Evolutionary conservation across 2,113 vertebrate species (phyloP).

Genomic region (Leiothrix lutea): DNA sequence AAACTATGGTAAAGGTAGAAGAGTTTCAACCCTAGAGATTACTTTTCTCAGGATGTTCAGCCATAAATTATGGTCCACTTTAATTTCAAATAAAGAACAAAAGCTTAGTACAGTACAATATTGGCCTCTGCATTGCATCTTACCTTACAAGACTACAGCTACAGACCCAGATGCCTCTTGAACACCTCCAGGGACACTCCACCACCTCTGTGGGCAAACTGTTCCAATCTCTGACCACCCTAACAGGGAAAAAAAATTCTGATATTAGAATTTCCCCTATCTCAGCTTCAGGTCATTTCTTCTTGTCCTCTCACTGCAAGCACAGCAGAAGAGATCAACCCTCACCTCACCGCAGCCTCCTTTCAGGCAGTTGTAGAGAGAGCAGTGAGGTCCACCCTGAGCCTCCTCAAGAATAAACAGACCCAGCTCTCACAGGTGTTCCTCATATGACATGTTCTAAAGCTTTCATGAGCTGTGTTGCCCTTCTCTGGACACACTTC

Average conservation of each 20-base stretch:
- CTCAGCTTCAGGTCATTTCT: background rate
- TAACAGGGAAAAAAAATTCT: background rate
- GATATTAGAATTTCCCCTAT: background rate
- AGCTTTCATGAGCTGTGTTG: background rate
- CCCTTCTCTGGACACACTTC: background rate
- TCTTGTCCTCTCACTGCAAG: background rate
- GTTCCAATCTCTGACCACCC: background rate
- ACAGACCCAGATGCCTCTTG: background rate
- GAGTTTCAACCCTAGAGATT: background rate
- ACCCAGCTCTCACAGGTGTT: background rate
- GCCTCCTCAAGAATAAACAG: background rate
- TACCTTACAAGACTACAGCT: background rate
- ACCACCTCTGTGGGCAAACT: background rate
- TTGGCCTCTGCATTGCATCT: background rate
- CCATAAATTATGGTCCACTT: background rate
- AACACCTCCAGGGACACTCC: background rate
- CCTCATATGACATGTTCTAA: background rate
- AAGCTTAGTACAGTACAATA: background rate
- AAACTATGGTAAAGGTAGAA: background rate
- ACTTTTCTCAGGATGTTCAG: background rate
- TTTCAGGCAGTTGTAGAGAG: background rate
- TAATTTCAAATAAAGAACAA: background rate
- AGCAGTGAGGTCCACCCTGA: background rate
- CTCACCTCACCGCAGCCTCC: background rate
- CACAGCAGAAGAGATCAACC: background rate